Evolutionary conservation across 2,113 vertebrate genomes (phyloP), one percentile per base, ranked within the genome.

Genomic region (Symphodus melops): DNA sequence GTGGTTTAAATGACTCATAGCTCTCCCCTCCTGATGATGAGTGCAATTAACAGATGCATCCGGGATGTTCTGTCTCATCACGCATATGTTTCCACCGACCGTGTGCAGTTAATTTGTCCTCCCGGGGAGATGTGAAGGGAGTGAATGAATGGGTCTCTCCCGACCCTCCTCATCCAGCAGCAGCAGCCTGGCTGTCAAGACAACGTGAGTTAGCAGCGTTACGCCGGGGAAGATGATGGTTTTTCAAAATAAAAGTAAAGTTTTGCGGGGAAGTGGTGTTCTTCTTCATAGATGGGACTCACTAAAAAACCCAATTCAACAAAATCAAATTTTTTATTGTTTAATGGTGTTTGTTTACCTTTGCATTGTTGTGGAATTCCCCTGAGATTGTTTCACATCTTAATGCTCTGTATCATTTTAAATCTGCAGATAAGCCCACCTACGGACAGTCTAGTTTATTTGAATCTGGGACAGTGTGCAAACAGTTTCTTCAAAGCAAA

Each of bases 181-280:
- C n/a, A 11, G 67, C 62, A 46, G 28, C 13, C 9, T 20, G 8
- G 4, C 28, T 2, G 74, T 70, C 56, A 84, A 52, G 12, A 0
- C 0, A 0, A 5, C 48, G 2, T 9, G 1, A 33, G 7, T 11
- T 0, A 48, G 14, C 9, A 16, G 10, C 20, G 20, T 1, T 1
- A 54, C 1, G 68, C 73, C 75, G 78, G 86, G 82, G 72, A 1
- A 0, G 5, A 0, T 9, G 0, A 8, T 8, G 1, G 1, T 61
- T 86, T 61, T 86, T 84, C 79, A 88, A 59, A 90, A 84, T 89
- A 90, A 88, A 81, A 74, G 61, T 0, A 9, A 17, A 16, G 14
- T 33, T 33, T 33, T 33, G 28, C 6, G 4, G 5, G 28, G 28
- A 33, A 33, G 28, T 5, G 6, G 28, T 5, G 6, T 33, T 33